These are phyloP conservation scores for Endomychus coccineus DNA, from an alignment of 2,888 invertebrate species.

Conservation along the genomic window DNA sequence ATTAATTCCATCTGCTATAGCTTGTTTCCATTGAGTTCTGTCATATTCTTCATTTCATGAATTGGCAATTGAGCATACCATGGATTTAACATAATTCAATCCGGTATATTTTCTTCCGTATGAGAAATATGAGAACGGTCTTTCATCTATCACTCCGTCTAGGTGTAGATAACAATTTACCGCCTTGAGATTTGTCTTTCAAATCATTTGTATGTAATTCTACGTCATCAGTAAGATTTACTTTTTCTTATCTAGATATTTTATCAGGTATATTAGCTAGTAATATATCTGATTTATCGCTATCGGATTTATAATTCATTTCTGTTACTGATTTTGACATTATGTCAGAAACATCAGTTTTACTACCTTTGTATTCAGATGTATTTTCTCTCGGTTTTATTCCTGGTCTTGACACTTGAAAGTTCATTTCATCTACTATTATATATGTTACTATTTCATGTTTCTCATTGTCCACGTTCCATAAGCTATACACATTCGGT, in stretches of 20 bases:
- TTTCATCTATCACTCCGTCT: constrained; percentile 18
- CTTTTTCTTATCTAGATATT: background rate
- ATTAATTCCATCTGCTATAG: too few relatives aligned
- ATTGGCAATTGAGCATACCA: too few relatives aligned
- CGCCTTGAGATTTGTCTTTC: background rate
- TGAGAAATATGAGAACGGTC: constrained; percentile 10
- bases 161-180: constrained; percentile 4
- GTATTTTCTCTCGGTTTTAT: too few relatives aligned
- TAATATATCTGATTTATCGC: constrained; percentile 1
- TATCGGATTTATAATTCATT: too few relatives aligned
- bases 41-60: too few relatives aligned
- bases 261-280: background rate
- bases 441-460: constrained; percentile 30
- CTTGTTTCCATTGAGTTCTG: too few relatives aligned
- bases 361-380: background rate
- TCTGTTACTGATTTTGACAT: background rate
- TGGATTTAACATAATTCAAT: too few relatives aligned
- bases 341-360: background rate
- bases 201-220: background rate
- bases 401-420: constrained; percentile 3
- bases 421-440: constrained; percentile 29
- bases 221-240: background rate
- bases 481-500: constrained; percentile 33
- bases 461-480: constrained; percentile 26
- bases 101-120: too few relatives aligned